Base-by-base conservation (phyloP, 2,113 vertebrate genomes). In the Clarias magur region DNA sequence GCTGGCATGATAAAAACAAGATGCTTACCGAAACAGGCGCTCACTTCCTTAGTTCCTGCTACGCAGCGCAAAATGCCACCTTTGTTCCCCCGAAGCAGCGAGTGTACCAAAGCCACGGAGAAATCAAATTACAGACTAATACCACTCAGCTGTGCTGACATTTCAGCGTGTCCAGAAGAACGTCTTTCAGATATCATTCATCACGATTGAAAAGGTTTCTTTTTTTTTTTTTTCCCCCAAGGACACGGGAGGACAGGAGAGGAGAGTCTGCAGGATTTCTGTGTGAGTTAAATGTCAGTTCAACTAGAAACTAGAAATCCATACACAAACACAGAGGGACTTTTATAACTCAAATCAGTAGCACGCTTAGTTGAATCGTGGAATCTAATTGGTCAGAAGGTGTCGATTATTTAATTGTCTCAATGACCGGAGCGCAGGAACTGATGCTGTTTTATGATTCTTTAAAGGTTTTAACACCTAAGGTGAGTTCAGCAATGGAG, bases 1-100 rank as follows among this genome's bases (percentile, higher is more conserved):
- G 87, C 80, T 12, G 73, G 54, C 57, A 86, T 53, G 78, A 80
- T 85, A 84, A 62, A 84, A 89, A 84, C 73, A 83, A 84, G 65
- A 25, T 57, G 85, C 79, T 86, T 76, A 82, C 85, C 59, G 82
- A 63, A 70, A 70, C 57, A 34, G 1, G 30, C 56, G 3, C 25
- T 13, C n/a, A 34, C n/a, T 27, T 25, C 7, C 30, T 48, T 27
- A 16, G 60, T 48, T 53, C 21, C 38, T 65, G 57, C 42, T 57
- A 84, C 76, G 42, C n/a, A 53, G 81, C 57, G 38, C 65, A 80
- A 72, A 90, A 83, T 76, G 84, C 34, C 73, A 88, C 60, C 87
- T 86, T 88, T 86, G 80, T 89, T 87, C 79, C 65, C 65, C 72
- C 68, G 83, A 80, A 30, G 62, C 63, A 72, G 9, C 1, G 63